Conservation (phyloP, 2,113 vertebrate genomes). For the Lontra canadensis region DNA sequence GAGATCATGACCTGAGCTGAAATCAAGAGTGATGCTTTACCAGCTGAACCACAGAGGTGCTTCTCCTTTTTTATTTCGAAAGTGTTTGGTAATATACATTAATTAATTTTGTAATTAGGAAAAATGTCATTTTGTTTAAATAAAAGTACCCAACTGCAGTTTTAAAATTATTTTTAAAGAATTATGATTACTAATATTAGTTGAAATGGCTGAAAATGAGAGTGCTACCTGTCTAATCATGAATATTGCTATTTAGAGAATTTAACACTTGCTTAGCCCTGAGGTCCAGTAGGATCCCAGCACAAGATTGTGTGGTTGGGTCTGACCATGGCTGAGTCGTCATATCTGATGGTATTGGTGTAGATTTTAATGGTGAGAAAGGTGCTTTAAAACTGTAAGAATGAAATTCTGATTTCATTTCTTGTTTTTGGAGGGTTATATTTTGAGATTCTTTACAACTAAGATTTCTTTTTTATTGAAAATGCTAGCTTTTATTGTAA, state of each 20-base stretch:
- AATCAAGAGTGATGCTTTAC: neutral
- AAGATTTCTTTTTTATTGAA: neutral
- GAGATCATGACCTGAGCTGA: neutral
- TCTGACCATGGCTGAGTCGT: neutral
- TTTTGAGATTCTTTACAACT: conserved; percentile 2
- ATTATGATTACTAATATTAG: neutral
- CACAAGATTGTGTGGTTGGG: neutral
- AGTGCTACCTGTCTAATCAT: neutral
- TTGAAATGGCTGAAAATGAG: neutral
- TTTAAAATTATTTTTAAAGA: neutral
- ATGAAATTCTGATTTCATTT: conserved; percentile 10
- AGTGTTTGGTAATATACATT: neutral
- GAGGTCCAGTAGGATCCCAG: neutral
- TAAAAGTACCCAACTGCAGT: neutral
- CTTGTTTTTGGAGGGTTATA: neutral
- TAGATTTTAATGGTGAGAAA: neutral
- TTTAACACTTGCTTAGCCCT: neutral
- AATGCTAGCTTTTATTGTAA: neutral
- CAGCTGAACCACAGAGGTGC: neutral
- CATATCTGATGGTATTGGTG: neutral
- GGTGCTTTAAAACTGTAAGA: conserved; percentile 9
- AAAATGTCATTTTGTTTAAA: conserved; percentile 1
- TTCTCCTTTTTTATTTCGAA: neutral
- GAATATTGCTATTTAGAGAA: neutral
- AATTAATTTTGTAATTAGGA: conserved; percentile 28